Base-by-base conservation (phyloP, 1,140 invertebrate species). In the Sarcophaga peregrina region DNA sequence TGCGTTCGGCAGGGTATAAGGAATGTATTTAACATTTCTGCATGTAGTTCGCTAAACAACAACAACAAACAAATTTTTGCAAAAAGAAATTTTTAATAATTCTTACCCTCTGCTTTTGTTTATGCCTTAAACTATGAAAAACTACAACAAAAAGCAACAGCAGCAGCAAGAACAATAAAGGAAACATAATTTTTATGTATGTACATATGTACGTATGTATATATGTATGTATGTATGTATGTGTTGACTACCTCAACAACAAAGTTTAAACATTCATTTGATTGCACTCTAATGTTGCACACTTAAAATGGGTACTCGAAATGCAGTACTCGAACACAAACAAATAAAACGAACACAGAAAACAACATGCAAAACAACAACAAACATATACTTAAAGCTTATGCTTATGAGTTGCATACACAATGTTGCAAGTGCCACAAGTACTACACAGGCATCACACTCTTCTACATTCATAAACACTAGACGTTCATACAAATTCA, bases 241-340 rank as follows among this genome's bases (percentile, higher is more conserved):
- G 20, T 68, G 62, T 20, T 68, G 62, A 68, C 62, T 68, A 68
- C 62, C 62, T 68, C 62, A 68, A 68, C 62, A 68, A 68, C 62
- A 68, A 68, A 68, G 62, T 68, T 68, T 68, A n/a, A 68, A 68
- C 62, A 68, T 68, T 68, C 62, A 68, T 68, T 20, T 68, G 62
- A 68, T 68, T 68, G 62, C 62, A 68, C 62, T 68, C 62, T 68
- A 68, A 68, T 68, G 62, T 68, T 68, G 62, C 62, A 68, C 62
- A 68, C 62, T 68, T 68, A 68, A 68, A 68, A 52, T 52, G 50
- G 7, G 1, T 13, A 68, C 62, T 20, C 62, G 25, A 68, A 68
- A 68, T 68, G 62, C 17, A 68, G 25, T 68, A 68, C n/a, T 20
- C 9, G 62, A 68, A 68, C 62, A 68, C 62, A 68, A 52, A 52